phyloP scores from a whole-genome alignment of 2,113 vertebrate species.

The Lampris megalopsis region DNA sequence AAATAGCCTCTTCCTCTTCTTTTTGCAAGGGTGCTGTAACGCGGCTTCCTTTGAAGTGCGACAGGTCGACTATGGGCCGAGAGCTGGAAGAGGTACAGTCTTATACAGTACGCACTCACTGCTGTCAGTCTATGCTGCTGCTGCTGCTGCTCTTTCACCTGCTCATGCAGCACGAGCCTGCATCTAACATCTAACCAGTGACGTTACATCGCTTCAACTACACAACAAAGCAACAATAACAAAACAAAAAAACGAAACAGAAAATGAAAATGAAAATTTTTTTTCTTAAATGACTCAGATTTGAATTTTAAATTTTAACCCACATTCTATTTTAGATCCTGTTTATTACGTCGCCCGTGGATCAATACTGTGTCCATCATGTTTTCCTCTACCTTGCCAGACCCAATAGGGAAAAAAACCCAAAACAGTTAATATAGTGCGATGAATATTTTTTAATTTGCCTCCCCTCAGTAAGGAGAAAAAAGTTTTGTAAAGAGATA shows the following conservation, averaged over 20 bases:
- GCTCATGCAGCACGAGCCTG: conserved; percentile 44
- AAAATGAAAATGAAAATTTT: neutral
- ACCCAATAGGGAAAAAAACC: neutral
- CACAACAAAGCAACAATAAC: conserved; percentile 19
- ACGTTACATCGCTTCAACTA: conserved; percentile 42
- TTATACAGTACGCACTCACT: conserved; percentile 75
- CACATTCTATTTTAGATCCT: no score
- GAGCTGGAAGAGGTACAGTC: conserved; percentile 79
- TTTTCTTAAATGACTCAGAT: no score
- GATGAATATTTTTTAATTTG: neutral
- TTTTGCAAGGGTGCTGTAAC: conserved; percentile 84
- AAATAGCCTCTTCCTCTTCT: conserved; percentile 71
- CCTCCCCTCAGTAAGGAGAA: neutral
- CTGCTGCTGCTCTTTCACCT: conserved; percentile 43
- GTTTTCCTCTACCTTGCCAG: no score
- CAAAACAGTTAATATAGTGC: neutral
- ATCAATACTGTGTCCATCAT: no score
- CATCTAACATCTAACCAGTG: no score
- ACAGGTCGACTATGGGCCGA: conserved; percentile 90
- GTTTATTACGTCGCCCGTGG: no score
- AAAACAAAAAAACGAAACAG: conserved; percentile 4
- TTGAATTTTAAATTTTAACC: no score
- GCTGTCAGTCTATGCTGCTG: conserved; percentile 46
- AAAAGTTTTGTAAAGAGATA: no score
- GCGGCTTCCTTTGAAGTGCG: conserved; percentile 90